Evolutionary conservation across 2,113 vertebrate species (phyloP), one percentile per base, ranked within the genome.

Genomic region (Lepisosteus oculatus): DNA sequence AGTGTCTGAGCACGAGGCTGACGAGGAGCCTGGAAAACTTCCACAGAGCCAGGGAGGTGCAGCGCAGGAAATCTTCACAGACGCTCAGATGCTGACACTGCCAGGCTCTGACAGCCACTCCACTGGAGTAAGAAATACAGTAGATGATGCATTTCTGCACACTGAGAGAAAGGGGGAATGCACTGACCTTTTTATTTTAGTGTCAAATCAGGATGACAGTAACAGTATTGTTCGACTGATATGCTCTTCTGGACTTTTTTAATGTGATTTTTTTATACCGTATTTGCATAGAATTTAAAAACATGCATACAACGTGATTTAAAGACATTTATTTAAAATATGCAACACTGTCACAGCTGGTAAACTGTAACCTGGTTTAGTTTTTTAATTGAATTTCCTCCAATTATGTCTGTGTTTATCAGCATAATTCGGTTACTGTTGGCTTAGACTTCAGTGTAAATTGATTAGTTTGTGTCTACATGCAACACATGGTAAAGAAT

Each of bases 101-200:
- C 74, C 65, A 0, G 80, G 78, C 78, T 67, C 78, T 11, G 78
- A 63, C 62, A 79, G 63, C 56, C 68, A 76, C 7, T 66, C 87
- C 5, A 78, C 69, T 4, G 71, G 87, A 90, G 88, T 91, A 78
- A 89, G 43, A 84, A 9, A 12, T 45, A 51, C 3, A 15, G 41
- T 4, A 43, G 8, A 45, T 3, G 17, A n/a, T 6, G 43, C 62
- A 64, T 43, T 42, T 14, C 15, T 41, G 42, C 61, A 62, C 61
- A 62, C 29, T 43, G 44, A 66, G 44, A 66, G 44, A 47, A 42
- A 47, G 17, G 43, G 13, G 8, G n/a, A 47, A 1, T 47, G 43
- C 29, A 29, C 15, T 3, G 2, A 47, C 8, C 51, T 47, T 6
- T 42, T 65, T 44, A 44, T 65, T 47, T 66, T 15, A 44, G 43